Percentiles rank a stretch among this genome's conserved stretches.
Evolutionary conservation across 2,113 vertebrate species (phyloP).

Genomic region (Heterotilapia buettikoferi): DNA sequence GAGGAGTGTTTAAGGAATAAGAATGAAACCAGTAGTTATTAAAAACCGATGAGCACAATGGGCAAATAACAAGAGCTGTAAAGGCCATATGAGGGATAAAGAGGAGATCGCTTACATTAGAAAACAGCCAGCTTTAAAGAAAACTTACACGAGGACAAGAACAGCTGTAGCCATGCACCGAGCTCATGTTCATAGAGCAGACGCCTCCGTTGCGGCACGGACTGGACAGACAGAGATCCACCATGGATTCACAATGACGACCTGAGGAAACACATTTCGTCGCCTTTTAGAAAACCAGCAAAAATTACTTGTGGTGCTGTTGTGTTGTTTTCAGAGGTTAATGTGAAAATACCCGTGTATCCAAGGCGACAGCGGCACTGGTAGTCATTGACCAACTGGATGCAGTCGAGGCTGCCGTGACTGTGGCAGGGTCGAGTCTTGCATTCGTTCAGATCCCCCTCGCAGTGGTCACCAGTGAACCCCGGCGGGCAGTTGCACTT

Average conservation of each 20-base stretch:
- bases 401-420: constrained; percentile 84
- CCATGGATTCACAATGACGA: constrained; percentile 85
- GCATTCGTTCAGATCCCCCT: constrained; percentile 93
- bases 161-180: constrained; percentile 84
- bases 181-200: constrained; percentile 84
- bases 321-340: not conserved
- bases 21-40: not conserved
- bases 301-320: not conserved
- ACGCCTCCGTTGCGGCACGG: constrained; percentile 82
- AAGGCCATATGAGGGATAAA: not conserved
- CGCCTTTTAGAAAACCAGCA: not conserved
- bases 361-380: constrained; percentile 82
- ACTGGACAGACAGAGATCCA: constrained; percentile 83
- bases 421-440: constrained; percentile 81
- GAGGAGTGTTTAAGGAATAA: not conserved
- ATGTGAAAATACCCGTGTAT: constrained; percentile 78
- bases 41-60: not conserved
- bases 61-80: not conserved
- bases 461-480: constrained; percentile 86
- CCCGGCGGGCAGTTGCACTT: constrained; percentile 82
- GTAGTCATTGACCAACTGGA: constrained; percentile 84
- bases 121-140: not conserved
- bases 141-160: constrained; percentile 79
- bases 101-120: not conserved
- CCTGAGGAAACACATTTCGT: constrained; percentile 58